Conservation (phyloP, 2,797 vertebrate genomes). For the Hypotaenidia philippensis region DNA sequence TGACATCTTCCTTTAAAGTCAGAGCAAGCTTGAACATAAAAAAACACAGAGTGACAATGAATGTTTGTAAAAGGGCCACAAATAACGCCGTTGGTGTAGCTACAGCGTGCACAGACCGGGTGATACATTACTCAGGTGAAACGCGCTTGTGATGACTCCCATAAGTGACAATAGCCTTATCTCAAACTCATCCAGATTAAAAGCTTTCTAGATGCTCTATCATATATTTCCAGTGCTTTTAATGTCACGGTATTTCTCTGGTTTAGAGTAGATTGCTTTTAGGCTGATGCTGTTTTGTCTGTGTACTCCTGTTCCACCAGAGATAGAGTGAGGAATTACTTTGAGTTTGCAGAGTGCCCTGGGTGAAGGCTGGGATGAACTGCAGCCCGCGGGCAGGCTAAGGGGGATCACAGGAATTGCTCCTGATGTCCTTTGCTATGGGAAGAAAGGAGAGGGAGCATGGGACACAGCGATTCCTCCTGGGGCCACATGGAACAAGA, state of each 20-base stretch:
- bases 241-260: conserved; percentile 41
- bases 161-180: background rate
- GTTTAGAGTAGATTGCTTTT: background rate
- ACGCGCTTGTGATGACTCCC: background rate
- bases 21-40: background rate
- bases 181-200: background rate
- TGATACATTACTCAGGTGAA: background rate
- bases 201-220: conserved; percentile 10
- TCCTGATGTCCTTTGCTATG: background rate
- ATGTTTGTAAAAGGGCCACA: background rate
- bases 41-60: background rate
- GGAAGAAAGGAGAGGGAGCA: background rate
- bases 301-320: fast-evolving
- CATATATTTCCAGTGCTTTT: conserved; percentile 17
- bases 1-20: background rate
- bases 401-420: background rate
- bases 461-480: background rate
- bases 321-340: background rate
- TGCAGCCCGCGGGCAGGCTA: background rate
- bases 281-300: conserved; percentile 11
- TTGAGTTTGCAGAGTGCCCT: background rate
- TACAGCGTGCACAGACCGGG: fast-evolving
- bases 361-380: background rate
- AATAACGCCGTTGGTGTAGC: background rate
- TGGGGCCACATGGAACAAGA: background rate